Evolutionary conservation across 1,140 invertebrate species (phyloP).

Genomic region (Neodiprion virginianus): DNA sequence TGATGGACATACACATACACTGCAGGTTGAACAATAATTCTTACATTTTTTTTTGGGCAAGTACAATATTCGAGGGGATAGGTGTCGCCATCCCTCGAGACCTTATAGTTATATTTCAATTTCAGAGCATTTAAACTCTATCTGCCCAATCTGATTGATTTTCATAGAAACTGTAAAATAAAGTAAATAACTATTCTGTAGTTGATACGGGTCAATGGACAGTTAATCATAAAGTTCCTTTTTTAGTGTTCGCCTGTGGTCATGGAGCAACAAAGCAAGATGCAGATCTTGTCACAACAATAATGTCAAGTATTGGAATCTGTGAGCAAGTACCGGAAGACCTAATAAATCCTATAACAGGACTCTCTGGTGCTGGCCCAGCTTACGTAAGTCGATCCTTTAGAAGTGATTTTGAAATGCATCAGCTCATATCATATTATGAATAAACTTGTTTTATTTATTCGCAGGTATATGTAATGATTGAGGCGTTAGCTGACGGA

Average conservation of each 20-base stretch:
- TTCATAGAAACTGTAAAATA: no score
- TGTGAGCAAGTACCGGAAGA: constrained; percentile 78
- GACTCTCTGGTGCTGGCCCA: constrained; percentile 83
- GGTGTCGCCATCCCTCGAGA: no score
- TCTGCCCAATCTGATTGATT: no score
- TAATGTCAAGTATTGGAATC: constrained; percentile 78
- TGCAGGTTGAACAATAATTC: no score
- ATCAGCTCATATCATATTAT: not conserved
- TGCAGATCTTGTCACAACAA: constrained; percentile 66
- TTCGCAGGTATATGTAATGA: constrained; percentile 77
- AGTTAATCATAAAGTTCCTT: constrained; percentile 87
- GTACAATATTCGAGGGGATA: no score
- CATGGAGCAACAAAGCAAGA: constrained; percentile 69
- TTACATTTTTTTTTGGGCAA: no score
- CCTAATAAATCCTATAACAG: constrained; percentile 80
- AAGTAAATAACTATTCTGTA: not conserved
- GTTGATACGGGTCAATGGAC: constrained; percentile 61
- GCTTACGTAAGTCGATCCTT: constrained; percentile 77
- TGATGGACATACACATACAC: no score
- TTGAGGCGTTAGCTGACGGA: constrained; percentile 89
- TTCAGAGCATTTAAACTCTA: no score
- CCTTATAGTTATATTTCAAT: no score
- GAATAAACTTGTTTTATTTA: not conserved
- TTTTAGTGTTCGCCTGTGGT: constrained; percentile 81
- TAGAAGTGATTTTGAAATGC: not conserved